These are phyloP conservation scores for Scartelaos histophorus DNA, from an alignment of 2,113 vertebrate species.

Conservation along the genomic window DNA sequence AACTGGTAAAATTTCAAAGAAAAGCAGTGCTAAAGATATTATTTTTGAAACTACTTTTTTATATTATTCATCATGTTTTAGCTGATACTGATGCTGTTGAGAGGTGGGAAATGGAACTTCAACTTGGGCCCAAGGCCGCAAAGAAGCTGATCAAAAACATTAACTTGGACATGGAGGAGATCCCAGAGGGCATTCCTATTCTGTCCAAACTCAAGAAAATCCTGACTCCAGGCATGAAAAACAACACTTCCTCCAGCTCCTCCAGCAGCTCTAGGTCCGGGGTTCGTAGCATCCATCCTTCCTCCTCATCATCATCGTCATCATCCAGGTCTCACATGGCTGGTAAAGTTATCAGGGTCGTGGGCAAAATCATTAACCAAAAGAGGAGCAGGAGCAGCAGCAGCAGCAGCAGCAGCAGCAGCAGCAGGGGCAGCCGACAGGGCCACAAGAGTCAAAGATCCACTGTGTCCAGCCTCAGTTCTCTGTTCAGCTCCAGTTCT, in stretches of 20 bases:
- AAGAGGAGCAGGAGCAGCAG: slow-evolving; percentile 27
- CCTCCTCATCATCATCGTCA: not conserved
- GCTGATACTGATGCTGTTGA: slow-evolving; percentile 72
- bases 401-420: slow-evolving; percentile 22
- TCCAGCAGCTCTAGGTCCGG: slow-evolving; percentile 36
- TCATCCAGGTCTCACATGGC: not conserved
- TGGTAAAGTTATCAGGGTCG: not conserved
- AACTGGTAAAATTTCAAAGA: not conserved
- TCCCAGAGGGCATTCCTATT: slow-evolving; percentile 39
- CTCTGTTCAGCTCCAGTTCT: slow-evolving; percentile 63
- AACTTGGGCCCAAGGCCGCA: slow-evolving; percentile 75
- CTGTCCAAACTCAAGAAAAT: slow-evolving; percentile 79
- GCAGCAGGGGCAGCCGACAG: no score
- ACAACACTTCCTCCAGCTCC: slow-evolving; percentile 13
- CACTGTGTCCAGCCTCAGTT: slow-evolving; percentile 53
- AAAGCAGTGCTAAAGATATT: no score
- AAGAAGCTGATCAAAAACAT: slow-evolving; percentile 74
- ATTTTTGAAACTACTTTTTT: not conserved
- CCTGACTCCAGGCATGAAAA: slow-evolving; percentile 49
- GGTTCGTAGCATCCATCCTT: not conserved
- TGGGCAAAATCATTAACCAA: not conserved
- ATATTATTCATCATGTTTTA: slow-evolving; percentile 20
- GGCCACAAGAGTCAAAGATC: slow-evolving; percentile 34
- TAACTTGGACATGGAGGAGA: slow-evolving; percentile 51
- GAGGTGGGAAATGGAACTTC: slow-evolving; percentile 79